phyloP scores from a whole-genome alignment of 2,797 vertebrate species.

The Cichlasoma orientale region DNA sequence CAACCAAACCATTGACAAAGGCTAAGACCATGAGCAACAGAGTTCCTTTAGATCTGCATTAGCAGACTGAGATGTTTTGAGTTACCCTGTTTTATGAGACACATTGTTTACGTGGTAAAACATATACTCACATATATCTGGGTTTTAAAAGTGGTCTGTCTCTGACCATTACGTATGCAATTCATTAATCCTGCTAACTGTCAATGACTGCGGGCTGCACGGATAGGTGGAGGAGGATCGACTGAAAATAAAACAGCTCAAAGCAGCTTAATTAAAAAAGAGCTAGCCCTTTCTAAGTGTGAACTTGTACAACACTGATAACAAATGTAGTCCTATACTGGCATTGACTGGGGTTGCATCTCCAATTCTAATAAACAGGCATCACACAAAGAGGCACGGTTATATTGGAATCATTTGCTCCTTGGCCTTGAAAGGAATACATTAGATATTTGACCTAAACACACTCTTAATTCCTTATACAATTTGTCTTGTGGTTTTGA shows the following conservation, averaged over 20 bases:
- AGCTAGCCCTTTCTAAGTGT: neutral
- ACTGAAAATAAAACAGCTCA: neutral
- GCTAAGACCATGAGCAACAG: neutral
- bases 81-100: neutral
- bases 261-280: neutral
- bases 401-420: neutral
- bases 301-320: neutral
- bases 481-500: neutral
- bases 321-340: neutral
- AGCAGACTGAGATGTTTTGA: neutral
- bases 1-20: neutral
- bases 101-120: neutral
- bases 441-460: neutral
- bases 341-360: neutral
- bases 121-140: neutral
- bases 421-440: neutral
- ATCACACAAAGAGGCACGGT: neutral
- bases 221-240: neutral
- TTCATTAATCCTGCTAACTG: neutral
- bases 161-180: neutral
- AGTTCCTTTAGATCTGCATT: neutral
- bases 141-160: neutral
- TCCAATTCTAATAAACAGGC: neutral
- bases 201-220: neutral
- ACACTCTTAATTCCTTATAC: neutral